Percentiles rank a stretch among this genome's conserved stretches.
phyloP scores from a whole-genome alignment of 1,140 invertebrate species.

The Tyrophagus putrescentiae region DNA sequence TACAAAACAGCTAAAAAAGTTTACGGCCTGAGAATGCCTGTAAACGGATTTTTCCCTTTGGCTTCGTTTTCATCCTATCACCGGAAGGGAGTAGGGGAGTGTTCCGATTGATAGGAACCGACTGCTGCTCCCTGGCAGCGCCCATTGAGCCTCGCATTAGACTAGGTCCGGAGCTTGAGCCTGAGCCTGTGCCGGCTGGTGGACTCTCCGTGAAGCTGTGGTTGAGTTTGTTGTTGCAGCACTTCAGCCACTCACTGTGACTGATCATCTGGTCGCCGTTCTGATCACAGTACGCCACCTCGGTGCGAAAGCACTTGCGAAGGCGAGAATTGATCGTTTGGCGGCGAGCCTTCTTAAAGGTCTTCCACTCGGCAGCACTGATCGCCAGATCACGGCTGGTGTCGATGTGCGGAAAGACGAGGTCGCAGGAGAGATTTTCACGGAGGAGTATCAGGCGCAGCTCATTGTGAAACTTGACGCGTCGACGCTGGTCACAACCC shows the following conservation, averaged over 20 bases:
- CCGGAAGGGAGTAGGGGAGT: no score
- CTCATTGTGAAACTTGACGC: constrained; percentile 12
- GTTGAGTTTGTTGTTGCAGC: constrained; percentile 17
- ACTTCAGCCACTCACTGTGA: constrained; percentile 10
- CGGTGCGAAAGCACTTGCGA: constrained; percentile 16
- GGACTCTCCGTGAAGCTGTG: no score
- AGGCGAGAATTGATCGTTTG: constrained; percentile 2
- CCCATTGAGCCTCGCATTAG: no score
- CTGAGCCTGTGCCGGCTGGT: no score
- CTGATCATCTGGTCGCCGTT: constrained; percentile 5
- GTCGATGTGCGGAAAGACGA: constrained; percentile 8
- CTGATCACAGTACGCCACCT: constrained; percentile 12
- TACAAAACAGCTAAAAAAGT: no score
- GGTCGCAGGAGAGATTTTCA: constrained; percentile 1
- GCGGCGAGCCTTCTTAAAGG: not conserved
- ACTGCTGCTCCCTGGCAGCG: no score
- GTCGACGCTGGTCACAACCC: constrained; percentile 8
- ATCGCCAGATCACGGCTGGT: not conserved
- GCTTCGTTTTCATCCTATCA: no score
- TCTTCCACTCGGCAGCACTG: constrained; percentile 6
- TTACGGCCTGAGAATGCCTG: no score
- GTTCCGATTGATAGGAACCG: no score
- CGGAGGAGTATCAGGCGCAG: not conserved
- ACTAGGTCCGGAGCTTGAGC: no score
- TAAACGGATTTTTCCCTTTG: no score